Conservation (phyloP, 23 tunicate genomes). For the Trididemnum nubilum region DNA sequence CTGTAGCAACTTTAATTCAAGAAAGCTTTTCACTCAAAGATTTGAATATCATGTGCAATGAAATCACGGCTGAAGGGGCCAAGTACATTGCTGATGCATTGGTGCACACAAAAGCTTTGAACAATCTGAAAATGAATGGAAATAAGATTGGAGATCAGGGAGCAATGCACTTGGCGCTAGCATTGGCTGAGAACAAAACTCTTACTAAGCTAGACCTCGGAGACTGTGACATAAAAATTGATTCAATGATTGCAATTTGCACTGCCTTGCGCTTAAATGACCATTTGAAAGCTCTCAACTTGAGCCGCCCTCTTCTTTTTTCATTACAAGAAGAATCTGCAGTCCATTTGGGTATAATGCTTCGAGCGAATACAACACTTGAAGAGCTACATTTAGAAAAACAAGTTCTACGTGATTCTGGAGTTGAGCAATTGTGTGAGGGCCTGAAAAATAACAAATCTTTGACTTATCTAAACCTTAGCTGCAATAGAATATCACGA, state of each 20-base stretch:
- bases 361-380: conserved; percentile 57
- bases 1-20: conserved; percentile 50
- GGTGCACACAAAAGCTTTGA: conserved; percentile 43
- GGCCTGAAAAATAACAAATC: conserved; percentile 61
- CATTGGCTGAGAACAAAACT: conserved; percentile 50
- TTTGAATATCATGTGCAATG: conserved; percentile 83
- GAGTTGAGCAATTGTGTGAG: conserved; percentile 79
- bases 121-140: conserved; percentile 69
- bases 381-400: conserved; percentile 74
- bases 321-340: conserved; percentile 77
- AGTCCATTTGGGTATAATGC: conserved; percentile 77
- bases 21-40: conserved; percentile 49
- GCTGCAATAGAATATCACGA: conserved; percentile 71
- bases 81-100: conserved; percentile 70
- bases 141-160: conserved; percentile 88
- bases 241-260: conserved; percentile 71
- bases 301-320: conserved; percentile 78
- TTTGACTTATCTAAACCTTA: conserved; percentile 60
- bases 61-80: conserved; percentile 71
- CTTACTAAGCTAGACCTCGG: conserved; percentile 73
- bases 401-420: conserved; percentile 68
- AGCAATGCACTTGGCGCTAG: conserved; percentile 82
- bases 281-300: conserved; percentile 50
- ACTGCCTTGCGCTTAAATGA: conserved; percentile 73
- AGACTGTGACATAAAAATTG: conserved; percentile 74